Base-by-base conservation (phyloP, 2,797 vertebrate species). In the Sebastes cheni region DNA sequence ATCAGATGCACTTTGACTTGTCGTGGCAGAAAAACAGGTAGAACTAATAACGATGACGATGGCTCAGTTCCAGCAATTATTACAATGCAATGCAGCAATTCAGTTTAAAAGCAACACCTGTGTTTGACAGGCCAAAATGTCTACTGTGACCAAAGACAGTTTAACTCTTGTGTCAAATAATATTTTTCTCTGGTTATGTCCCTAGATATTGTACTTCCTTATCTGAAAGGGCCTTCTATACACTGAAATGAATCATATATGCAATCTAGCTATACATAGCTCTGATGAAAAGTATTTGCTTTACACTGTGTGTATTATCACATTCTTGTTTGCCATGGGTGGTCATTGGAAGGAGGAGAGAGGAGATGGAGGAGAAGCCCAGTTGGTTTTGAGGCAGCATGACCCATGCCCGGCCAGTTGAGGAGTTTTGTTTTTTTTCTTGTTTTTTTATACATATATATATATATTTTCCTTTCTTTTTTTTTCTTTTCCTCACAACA, bases 241-340 rank as follows among this genome's bases (percentile, higher is more conserved):
- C 11, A 18, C 52, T 66, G 20, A 29, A 39, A 56, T 75, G 2
- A 77, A 71, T 69, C 39, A 67, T 12, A 3, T 6, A 64, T 50
- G 20, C 32, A 78, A 20, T 77, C 9, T 20, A 58, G 25, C 71
- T 46, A 14, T 23, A 29, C 54, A 55, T 2, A 27, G 22, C 46
- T 18, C 14, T 70, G 14, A 32, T 23, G 25, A 2, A 16, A 3
- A 22, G 6, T 1, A 8, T 64, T 67, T 22, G 20, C 1, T 42
- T 11, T 16, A 30, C 60, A 9, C 50, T 27, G 8, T 13, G 4
- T 13, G 4, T 3, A 9, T n/a, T 8, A 8, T 12, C 18, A 36
- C 29, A 23, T 8, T 18, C 2, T 2, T 9, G 1, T 55, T 5
- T 14, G 36, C 1, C 10, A 29, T 2, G 3, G 3, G 4, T 32